Conservation (phyloP, 2,113 vertebrate genomes). For the Anhinga anhinga region DNA sequence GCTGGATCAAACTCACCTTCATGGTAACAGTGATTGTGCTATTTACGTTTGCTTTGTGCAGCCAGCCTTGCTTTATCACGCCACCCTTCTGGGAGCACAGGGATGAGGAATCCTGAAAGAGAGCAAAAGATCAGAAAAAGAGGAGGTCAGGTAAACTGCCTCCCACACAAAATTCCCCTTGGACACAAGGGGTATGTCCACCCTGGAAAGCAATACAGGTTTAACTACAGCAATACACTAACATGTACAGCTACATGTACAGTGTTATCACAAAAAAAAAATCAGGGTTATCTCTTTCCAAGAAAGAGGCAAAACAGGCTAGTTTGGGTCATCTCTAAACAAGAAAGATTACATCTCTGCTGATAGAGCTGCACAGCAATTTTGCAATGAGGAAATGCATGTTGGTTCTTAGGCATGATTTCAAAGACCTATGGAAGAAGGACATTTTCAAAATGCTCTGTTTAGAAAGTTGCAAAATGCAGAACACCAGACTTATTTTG, state of each 20-base stretch:
- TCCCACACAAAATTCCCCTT: neutral
- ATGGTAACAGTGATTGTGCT: constrained; percentile 96
- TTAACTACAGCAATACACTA: neutral
- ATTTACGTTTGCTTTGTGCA: constrained; percentile 95
- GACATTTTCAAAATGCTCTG: neutral
- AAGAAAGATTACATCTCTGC: neutral
- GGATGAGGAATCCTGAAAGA: constrained; percentile 85
- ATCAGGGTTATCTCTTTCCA: neutral
- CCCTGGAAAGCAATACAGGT: neutral
- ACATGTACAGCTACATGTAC: rapidly evolving
- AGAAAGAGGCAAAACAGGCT: neutral
- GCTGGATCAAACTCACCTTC: constrained; percentile 81
- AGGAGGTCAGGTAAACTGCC: neutral
- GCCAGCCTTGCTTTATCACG: constrained; percentile 96
- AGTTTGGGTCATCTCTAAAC: neutral
- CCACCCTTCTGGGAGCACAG: constrained; percentile 95
- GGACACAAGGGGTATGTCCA: neutral
- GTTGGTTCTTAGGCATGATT: neutral
- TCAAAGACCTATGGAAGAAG: neutral
- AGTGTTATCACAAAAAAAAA: neutral
- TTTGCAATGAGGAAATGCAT: neutral
- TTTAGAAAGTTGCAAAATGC: constrained; percentile 23
- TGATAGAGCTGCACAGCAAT: neutral
- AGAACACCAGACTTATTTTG: neutral
- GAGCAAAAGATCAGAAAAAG: neutral